Base-by-base conservation (phyloP, 2,113 vertebrate genomes). In the mouse (Mus musculus) region DNA sequence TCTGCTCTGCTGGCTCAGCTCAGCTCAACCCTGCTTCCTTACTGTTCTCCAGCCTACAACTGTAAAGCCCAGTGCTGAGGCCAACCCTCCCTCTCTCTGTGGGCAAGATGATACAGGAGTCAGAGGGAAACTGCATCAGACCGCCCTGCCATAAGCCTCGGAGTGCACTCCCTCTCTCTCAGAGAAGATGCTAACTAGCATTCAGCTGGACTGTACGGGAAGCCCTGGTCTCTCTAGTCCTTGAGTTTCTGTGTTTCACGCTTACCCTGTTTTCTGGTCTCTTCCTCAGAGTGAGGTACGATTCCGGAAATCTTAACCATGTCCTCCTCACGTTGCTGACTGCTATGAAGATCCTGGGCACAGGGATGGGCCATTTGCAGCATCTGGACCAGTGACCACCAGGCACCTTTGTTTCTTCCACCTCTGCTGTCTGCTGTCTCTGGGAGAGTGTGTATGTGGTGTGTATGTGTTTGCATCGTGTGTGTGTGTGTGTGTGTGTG, bases 211-310 rank as follows among this genome's bases (percentile, higher is more conserved):
- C 69, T 82, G 71, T 65, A 22, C 36, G 14, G 39, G 33, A 20
- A 39, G 36, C 26, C 39, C 89, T n/a, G 42, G 49, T 59, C 7
- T 36, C 36, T 26, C 8, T 84, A 56, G 20, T 17, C 52, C 52
- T 20, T 39, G 0, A 5, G 12, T 9, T 0, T 59, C 78, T 59
- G 69, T 33, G 13, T 56, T n/a, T 28, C 42, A 26, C 1, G 12
- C 59, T 85, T 63, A 80, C 46, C 42, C 17, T 61, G 5, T 30
- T 92, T 95, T 42, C 71, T 30, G 20, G n/a, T 91, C 36, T 72
- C 9, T n/a, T 96, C 63, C 89, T 91, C 96, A 98, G 98, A 97
- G 72, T 8, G 98, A 98, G 59, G 80, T 85, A 69, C 94, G 59
- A 63, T 97, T 96, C 84, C 89, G 3, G 78, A 97, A 97, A 49